Evolutionary conservation across 2,797 vertebrate species (phyloP).

Genomic region (Spinus olivaceus): DNA sequence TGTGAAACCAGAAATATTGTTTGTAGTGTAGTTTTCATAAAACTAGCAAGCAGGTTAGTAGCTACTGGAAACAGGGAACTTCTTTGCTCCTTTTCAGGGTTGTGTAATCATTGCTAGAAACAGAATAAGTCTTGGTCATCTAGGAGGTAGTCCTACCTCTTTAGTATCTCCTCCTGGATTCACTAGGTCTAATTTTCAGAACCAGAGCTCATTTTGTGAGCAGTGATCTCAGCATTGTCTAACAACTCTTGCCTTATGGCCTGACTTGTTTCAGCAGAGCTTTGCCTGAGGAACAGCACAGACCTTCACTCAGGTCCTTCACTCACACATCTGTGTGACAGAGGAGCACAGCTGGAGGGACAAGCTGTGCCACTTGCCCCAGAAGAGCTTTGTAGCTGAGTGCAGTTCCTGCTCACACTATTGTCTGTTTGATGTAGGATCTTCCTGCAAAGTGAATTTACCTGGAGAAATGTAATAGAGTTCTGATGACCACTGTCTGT

Average conservation of each 20-base stretch:
- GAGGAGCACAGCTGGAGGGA: accelerated
- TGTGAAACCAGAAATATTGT: background rate
- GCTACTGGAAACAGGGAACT: background rate
- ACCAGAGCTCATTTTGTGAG: background rate
- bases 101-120: background rate
- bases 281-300: background rate
- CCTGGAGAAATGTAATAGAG: slow-evolving; percentile 48
- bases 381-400: background rate
- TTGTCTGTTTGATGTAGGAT: background rate
- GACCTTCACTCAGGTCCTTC: background rate
- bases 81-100: background rate
- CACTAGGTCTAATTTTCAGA: background rate
- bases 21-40: background rate
- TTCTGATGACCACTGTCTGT: slow-evolving; percentile 10
- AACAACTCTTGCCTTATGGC: background rate
- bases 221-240: background rate
- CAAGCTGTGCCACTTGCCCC: background rate
- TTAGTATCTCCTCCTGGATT: background rate
- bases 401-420: background rate
- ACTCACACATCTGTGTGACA: background rate
- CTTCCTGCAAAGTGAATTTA: slow-evolving; percentile 48
- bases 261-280: background rate
- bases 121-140: background rate
- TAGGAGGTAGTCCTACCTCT: background rate
- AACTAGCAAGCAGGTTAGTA: background rate